Evolutionary conservation across 2,113 vertebrate genomes (phyloP), one percentile per base, ranked within the genome.

Genomic region (Psophia crepitans): DNA sequence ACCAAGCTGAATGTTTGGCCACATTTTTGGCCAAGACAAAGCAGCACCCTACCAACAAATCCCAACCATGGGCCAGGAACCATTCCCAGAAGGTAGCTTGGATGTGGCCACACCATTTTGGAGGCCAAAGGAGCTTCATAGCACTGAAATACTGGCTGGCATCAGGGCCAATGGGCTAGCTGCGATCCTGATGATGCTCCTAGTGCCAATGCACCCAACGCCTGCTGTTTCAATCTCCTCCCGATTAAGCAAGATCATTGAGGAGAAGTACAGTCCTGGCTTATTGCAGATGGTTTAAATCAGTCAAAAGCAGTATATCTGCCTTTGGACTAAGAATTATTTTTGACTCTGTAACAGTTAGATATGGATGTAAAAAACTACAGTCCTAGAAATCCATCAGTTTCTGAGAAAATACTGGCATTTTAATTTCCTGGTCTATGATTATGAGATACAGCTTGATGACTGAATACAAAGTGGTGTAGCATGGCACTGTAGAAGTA

Each of bases 171-270:
- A 43, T 64, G 56, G 6, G n/a, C n/a, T 49, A 7, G 24, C 16
- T 41, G 26, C 39, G 43, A 58, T 54, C 13, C 39, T 78, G 30
- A 4, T 12, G 18, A 46, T 4, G 5, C 9, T 83, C 22, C 44
- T 7, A 2, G 10, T 27, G 51, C 27, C 18, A 49, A 12, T 1
- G 33, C 11, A 74, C 60, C 49, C 61, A 56, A 8, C 2, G 0
- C 1, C 6, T 21, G 15, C 41, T 71, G 9, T 5, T 75, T 83
- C 11, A 23, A 23, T 23, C 27, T 75, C 20, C 43, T 61, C 23
- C 30, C 3, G 2, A 17, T 37, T 51, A 58, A 51, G 11, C 5
- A 27, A 4, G 14, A 53, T 48, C 33, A 9, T 3, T 63, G 39
- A 85, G 32, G 43, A 6, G 23, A 46, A 12, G 20, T 12, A 37